These are phyloP conservation scores for Champsocephalus esox DNA, from an alignment of 2,797 vertebrate genomes.

Conservation along the genomic window DNA sequence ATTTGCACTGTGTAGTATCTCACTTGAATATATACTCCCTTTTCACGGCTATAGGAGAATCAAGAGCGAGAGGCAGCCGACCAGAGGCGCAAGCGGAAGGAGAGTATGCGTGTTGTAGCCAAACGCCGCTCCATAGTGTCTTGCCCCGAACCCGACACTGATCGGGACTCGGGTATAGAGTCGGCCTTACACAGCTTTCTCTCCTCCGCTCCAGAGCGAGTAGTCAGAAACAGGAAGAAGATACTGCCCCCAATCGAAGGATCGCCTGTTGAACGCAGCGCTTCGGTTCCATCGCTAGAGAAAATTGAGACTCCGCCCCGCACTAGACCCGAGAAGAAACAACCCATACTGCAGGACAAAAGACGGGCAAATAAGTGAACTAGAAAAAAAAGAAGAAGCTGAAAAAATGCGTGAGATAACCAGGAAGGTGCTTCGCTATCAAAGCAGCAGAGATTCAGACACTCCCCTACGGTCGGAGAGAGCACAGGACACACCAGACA, in stretches of 20 bases:
- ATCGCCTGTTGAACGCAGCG: constrained; percentile 24
- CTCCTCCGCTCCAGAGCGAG: constrained; percentile 36
- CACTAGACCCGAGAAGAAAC: constrained; percentile 39
- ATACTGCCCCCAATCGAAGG: constrained; percentile 13
- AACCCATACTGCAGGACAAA: constrained; percentile 33
- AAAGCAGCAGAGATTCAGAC: constrained; percentile 37
- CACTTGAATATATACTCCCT: neutral
- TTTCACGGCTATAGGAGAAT: constrained; percentile 77
- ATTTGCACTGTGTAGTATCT: neutral
- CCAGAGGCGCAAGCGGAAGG: constrained; percentile 66
- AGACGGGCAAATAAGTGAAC: neutral
- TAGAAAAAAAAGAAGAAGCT: constrained; percentile 40
- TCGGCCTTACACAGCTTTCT: constrained; percentile 79
- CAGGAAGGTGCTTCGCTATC: constrained; percentile 62
- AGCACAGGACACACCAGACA: constrained; percentile 13
- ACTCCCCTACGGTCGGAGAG: constrained; percentile 11
- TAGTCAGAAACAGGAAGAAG: constrained; percentile 62
- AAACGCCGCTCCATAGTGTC: constrained; percentile 76
- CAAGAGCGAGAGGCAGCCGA: constrained; percentile 76
- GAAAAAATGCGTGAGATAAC: constrained; percentile 56
- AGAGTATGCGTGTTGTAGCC: constrained; percentile 48
- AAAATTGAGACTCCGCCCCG: neutral
- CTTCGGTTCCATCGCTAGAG: neutral
- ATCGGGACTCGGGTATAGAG: constrained; percentile 69
- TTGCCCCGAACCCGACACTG: constrained; percentile 30